Base-by-base conservation (phyloP, 2,797 vertebrate species). In the Pseudochirops cupreus region DNA sequence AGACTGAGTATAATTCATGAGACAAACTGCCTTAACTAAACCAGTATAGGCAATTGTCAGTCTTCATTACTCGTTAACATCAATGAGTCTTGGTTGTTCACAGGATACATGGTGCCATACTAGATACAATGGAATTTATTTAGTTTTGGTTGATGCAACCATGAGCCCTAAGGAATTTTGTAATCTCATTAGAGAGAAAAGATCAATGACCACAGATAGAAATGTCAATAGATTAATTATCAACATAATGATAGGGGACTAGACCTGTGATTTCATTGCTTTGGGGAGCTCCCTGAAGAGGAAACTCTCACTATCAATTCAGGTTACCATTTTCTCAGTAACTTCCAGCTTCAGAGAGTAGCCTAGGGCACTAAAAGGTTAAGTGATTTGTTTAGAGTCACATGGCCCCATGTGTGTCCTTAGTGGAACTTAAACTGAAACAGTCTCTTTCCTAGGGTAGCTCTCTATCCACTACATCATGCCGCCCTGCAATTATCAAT, bases 181-280 rank as follows among this genome's bases (percentile, higher is more conserved):
- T 46, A 87, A 87, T 87, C 74, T 50, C 24, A 11, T 87, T 87
- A 46, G 74, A 26, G 39, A 87, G 74, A 46, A 87, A 87, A 87
- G 21, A 87, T 87, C 74, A 87, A 87, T 87, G 74, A 50, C 9
- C 74, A 11, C 7, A 87, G 39, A 87, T 87, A 87, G 74, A 50
- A 50, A 87, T 46, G 74, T 87, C 74, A 87, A 87, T 87, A 87
- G 74, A 87, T 87, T 87, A 87, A 87, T 87, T 87, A 87, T 87
- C 74, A 87, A 3, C 74, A 87, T 87, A 50, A 26, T 24, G 21
- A 46, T 87, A 87, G 21, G 21, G 28, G 39, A 46, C 74, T 87
- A 26, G 39, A 46, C 39, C 74, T 87, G 39, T 87, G 74, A 87
- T 87, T 87, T 87, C 74, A 50, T 87, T 46, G 39, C 39, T 87